These are phyloP conservation scores for Motacilla tschutschensis DNA, from an alignment of 2,113 vertebrate species.

Conservation along the genomic window DNA sequence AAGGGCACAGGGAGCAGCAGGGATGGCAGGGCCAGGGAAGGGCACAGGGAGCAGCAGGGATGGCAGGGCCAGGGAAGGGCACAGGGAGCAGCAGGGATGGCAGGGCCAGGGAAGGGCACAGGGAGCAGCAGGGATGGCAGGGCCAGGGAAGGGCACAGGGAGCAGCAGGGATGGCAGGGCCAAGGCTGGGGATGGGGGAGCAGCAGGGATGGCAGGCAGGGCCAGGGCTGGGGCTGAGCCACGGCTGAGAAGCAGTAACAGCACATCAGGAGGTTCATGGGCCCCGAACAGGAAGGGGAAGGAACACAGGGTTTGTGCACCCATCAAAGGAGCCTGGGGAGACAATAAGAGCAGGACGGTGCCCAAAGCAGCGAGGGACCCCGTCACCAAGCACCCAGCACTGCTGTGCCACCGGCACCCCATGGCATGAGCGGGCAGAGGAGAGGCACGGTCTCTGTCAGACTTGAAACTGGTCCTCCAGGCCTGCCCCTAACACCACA, in stretches of 20 bases:
- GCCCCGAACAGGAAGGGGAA: neutral
- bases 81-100: too few species aligned
- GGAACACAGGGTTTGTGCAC: neutral
- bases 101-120: too few species aligned
- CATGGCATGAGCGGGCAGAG: accelerated
- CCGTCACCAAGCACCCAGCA: accelerated
- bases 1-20: neutral
- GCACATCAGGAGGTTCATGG: accelerated
- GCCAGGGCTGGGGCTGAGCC: too few species aligned
- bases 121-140: neutral
- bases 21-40: neutral
- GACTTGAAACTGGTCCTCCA: neutral
- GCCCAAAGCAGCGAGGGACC: accelerated
- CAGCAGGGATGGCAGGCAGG: neutral
- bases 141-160: too few species aligned
- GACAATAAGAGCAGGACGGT: neutral
- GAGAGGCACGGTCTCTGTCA: accelerated
- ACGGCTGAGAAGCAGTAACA: accelerated
- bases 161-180: too few species aligned
- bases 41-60: neutral
- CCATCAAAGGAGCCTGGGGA: neutral
- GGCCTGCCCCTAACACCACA: neutral
- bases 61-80: too few species aligned
- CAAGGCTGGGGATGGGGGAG: neutral
- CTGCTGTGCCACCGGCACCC: neutral